Conservation (phyloP, 2,888 invertebrate species). For the Temnothorax rugatulus region DNA sequence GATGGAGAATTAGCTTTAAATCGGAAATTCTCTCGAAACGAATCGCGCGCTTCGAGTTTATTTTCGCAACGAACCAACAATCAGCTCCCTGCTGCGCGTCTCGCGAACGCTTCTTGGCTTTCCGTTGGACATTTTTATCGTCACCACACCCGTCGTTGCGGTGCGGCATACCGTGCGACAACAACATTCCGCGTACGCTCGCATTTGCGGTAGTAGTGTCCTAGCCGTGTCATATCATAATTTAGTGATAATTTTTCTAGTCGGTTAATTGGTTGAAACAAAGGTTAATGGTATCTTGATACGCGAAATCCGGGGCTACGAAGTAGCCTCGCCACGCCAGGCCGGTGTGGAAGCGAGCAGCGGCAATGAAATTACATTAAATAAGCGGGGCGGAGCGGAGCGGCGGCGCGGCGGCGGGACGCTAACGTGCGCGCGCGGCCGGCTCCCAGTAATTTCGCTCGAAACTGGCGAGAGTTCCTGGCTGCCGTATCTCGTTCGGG, state of each 20-base stretch:
- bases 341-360: constrained; percentile 55
- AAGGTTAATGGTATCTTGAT: constrained; percentile 72
- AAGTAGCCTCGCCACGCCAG: neutral
- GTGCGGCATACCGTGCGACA: neutral
- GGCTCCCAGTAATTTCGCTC: constrained; percentile 71
- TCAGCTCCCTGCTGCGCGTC: neutral
- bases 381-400: constrained; percentile 60
- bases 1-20: neutral
- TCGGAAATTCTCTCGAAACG: neutral
- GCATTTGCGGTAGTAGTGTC: neutral
- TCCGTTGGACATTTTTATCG: neutral
- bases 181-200: constrained; percentile 4
- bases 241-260: constrained; percentile 63
- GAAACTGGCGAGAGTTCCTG: constrained; percentile 75
- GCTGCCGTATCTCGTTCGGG: constrained; percentile 72
- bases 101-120: neutral
- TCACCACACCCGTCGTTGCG: constrained; percentile 7
- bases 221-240: constrained; percentile 62
- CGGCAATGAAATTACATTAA: constrained; percentile 73
- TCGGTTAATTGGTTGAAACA: constrained; percentile 60
- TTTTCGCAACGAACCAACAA: neutral
- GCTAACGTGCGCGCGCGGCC: constrained; percentile 55
- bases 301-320: constrained; percentile 61
- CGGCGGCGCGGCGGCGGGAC: constrained; percentile 43
- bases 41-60: neutral